These are phyloP conservation scores for Drosophila watanabei DNA, from an alignment of 1,140 invertebrate genomes.

Conservation along the genomic window DNA sequence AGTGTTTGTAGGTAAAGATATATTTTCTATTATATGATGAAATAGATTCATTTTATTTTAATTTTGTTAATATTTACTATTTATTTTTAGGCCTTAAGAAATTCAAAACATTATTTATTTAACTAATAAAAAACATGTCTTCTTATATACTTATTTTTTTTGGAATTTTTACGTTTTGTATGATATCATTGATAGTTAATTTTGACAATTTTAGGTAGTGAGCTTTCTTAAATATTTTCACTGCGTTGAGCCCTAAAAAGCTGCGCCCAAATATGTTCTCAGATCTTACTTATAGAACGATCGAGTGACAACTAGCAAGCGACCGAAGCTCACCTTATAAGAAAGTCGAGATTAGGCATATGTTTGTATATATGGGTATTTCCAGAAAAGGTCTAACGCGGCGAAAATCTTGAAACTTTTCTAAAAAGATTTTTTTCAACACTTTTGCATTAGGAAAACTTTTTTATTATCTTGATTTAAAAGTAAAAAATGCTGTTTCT, in stretches of 20 bases:
- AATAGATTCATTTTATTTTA: no score
- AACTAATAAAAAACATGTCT: neutral
- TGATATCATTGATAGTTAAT: neutral
- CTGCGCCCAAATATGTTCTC: neutral
- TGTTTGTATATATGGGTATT: no score
- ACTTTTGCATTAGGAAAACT: no score
- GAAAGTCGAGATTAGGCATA: neutral
- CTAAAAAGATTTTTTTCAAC: no score
- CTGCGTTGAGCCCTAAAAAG: neutral
- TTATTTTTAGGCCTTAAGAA: neutral
- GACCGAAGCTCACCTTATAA: neutral
- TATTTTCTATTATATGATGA: neutral
- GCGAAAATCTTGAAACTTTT: no score
- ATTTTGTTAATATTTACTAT: neutral
- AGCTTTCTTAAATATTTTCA: neutral
- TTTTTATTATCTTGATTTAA: no score
- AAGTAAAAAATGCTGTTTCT: no score
- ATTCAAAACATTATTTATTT: neutral
- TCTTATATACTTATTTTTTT: neutral
- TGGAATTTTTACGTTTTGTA: neutral
- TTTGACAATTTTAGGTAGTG: neutral
- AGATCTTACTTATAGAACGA: neutral
- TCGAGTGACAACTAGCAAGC: neutral
- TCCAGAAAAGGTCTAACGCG: no score
- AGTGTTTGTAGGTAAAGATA: neutral